Conservation (phyloP, 37 sponge, comb jelly and placozoan species). For the Crambe crambe region DNA sequence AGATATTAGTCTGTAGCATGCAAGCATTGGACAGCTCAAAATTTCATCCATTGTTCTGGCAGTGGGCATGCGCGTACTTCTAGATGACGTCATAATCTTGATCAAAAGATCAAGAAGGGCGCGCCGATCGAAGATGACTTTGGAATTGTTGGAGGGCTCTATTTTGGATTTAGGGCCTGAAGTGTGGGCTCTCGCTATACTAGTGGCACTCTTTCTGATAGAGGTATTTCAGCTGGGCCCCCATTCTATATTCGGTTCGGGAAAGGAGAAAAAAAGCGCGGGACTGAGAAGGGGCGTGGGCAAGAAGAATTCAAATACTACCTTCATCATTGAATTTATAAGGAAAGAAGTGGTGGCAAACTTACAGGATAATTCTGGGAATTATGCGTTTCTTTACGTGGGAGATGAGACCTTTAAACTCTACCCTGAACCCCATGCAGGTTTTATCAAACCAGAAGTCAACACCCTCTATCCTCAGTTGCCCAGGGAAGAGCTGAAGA, state of each 20-base stretch:
- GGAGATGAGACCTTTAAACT: background rate
- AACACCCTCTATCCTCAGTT: background rate
- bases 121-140: background rate
- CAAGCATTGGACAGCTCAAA: too few species aligned
- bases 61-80: background rate
- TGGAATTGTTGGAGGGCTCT: background rate
- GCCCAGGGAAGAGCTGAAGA: background rate
- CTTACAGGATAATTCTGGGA: background rate
- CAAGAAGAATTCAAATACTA: background rate
- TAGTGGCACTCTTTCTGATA: slow-evolving; percentile 1
- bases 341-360: too few species aligned
- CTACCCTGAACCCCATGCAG: background rate
- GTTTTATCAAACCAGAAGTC: background rate
- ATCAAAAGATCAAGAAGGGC: background rate
- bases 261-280: background rate
- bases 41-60: too few species aligned
- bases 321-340: background rate
- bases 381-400: background rate
- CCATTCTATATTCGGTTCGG: background rate
- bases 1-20: too few species aligned
- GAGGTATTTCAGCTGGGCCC: background rate
- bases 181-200: background rate
- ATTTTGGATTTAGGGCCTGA: background rate
- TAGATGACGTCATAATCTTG: background rate
- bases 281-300: background rate